phyloP scores from a whole-genome alignment of 2,888 invertebrate genomes.

The Aelia acuminata region DNA sequence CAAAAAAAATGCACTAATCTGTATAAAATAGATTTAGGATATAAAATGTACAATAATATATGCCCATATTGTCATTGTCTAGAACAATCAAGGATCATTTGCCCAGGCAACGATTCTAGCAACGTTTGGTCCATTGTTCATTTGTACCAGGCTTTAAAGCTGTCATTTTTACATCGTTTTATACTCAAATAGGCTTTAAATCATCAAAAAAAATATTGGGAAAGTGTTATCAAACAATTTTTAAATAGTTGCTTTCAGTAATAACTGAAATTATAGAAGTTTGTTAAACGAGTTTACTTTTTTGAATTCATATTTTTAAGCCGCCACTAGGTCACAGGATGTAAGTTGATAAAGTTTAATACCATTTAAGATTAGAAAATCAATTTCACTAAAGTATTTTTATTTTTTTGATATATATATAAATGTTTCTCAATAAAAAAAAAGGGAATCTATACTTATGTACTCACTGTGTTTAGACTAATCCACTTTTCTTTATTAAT shows the following conservation, averaged over 20 bases:
- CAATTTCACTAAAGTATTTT: not conserved
- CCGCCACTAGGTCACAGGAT: slow-evolving; percentile 30
- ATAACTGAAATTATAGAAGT: slow-evolving; percentile 22
- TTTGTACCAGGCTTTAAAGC: slow-evolving; percentile 32
- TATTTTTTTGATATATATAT: too few relatives aligned
- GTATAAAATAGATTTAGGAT: not conserved
- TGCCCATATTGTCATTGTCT: slow-evolving; percentile 19
- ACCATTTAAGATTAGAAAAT: not conserved
- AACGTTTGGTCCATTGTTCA: slow-evolving; percentile 43
- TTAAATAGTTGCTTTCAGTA: slow-evolving; percentile 10
- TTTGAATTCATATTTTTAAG: slow-evolving; percentile 47
- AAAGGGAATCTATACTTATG: not conserved
- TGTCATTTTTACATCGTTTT: slow-evolving; percentile 41
- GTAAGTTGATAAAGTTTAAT: slow-evolving; percentile 12
- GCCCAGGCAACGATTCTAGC: slow-evolving; percentile 42
- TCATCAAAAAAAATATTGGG: not conserved
- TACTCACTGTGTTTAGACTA: not conserved
- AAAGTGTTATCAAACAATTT: not conserved
- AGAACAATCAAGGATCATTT: slow-evolving; percentile 48
- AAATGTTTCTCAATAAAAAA: not conserved
- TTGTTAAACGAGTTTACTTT: not conserved
- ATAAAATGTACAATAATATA: slow-evolving; percentile 25
- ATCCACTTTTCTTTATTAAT: not conserved
- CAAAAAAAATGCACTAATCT: slow-evolving; percentile 29
- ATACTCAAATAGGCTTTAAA: slow-evolving; percentile 6